A percentile compares a stretch with the other conserved stretches of the same genome.
These are phyloP conservation scores for Odontamblyopus rebecca DNA, from an alignment of 2,797 vertebrate species.

Conservation along the genomic window DNA sequence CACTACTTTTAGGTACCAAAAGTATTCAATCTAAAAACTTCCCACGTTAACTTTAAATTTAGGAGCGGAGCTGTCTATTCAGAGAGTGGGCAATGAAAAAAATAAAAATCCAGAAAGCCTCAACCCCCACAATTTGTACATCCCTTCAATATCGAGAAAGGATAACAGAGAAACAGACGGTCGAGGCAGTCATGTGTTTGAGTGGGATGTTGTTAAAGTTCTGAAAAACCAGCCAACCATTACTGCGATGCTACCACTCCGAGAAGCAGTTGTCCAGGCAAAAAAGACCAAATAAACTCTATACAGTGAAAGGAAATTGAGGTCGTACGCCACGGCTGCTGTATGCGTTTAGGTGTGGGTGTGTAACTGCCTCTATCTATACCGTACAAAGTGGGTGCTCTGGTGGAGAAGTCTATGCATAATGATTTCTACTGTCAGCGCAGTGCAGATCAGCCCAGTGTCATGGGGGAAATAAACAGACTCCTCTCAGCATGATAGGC, in stretches of 20 bases:
- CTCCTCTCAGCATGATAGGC: slow-evolving; percentile 71
- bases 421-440: slow-evolving; percentile 52
- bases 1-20: background rate
- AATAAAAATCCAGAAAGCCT: background rate
- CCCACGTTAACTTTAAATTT: background rate
- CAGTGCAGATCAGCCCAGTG: slow-evolving; percentile 64
- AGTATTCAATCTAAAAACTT: background rate
- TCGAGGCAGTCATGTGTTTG: slow-evolving; percentile 9
- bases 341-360: slow-evolving; percentile 4
- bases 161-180: background rate
- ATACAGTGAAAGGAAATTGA: slow-evolving; percentile 5
- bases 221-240: slow-evolving; percentile 31
- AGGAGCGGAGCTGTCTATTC: background rate
- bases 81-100: background rate
- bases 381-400: slow-evolving; percentile 30
- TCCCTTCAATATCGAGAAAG: background rate
- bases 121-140: background rate
- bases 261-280: slow-evolving; percentile 35
- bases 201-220: slow-evolving; percentile 27
- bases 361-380: slow-evolving; percentile 22
- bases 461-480: slow-evolving; percentile 77
- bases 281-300: slow-evolving; percentile 34
- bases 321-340: slow-evolving; percentile 11
- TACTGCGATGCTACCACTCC: slow-evolving; percentile 29
- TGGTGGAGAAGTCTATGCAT: slow-evolving; percentile 38